Evolutionary conservation across 2,113 vertebrate species (phyloP).

Genomic region (Suricata suricatta): DNA sequence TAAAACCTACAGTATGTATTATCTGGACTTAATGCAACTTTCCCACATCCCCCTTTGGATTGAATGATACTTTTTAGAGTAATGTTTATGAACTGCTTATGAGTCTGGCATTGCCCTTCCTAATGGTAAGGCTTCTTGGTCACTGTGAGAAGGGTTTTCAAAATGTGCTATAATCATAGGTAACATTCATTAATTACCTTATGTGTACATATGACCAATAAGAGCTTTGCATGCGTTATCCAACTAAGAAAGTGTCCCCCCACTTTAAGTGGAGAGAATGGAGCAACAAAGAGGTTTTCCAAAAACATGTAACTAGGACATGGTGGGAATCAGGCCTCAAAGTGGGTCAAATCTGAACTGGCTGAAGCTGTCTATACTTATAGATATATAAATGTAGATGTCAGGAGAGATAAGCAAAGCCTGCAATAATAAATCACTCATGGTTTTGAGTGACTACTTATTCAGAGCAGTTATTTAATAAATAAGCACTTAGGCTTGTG

Average conservation of each 20-base stretch:
- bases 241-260: background rate
- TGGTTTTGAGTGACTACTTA: no score
- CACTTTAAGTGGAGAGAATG: no score
- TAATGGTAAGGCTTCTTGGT: background rate
- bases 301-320: background rate
- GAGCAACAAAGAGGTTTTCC: background rate
- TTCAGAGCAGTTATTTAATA: background rate
- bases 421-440: background rate
- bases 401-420: background rate
- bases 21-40: background rate
- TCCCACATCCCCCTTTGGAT: background rate
- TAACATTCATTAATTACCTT: background rate
- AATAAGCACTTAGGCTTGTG: background rate
- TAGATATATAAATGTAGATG: background rate
- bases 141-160: background rate
- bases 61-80: background rate
- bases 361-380: background rate
- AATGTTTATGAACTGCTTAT: no score
- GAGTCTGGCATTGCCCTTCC: accelerated
- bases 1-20: background rate
- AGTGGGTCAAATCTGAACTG: background rate
- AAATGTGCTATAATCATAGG: background rate
- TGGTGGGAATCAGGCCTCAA: background rate
- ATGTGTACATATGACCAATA: background rate
- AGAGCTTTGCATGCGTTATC: background rate